These are phyloP conservation scores for Spinus olivaceus DNA, from an alignment of 2,797 vertebrate species.

Conservation along the genomic window DNA sequence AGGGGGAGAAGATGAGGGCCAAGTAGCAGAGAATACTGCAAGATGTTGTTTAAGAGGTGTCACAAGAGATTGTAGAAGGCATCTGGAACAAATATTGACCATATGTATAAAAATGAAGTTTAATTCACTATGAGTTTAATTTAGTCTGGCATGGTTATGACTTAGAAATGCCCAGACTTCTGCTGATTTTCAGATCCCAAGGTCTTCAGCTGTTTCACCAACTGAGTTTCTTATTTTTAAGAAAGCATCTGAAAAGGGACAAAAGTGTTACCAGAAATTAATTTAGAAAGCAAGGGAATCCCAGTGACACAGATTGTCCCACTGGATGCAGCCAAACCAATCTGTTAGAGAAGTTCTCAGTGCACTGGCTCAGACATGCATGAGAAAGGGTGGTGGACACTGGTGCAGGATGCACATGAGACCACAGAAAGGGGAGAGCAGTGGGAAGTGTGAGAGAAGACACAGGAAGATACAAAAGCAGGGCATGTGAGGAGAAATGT, in stretches of 20 bases:
- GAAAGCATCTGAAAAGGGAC: not conserved
- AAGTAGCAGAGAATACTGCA: not conserved
- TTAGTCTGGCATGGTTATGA: conserved; percentile 3
- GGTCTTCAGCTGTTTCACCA: not conserved
- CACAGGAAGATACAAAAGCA: not conserved
- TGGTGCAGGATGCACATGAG: no score
- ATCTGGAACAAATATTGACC: not conserved
- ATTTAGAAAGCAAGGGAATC: not conserved
- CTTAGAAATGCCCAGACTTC: not conserved
- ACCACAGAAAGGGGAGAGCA: not conserved
- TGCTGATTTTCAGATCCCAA: not conserved
- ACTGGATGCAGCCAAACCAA: not conserved
- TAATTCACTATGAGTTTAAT: not conserved
- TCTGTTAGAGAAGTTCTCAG: rapidly evolving
- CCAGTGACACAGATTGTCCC: not conserved
- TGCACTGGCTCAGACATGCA: rapidly evolving
- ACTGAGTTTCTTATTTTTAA: not conserved
- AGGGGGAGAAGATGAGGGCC: not conserved
- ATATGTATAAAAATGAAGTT: not conserved
- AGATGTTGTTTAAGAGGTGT: not conserved
- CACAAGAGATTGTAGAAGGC: conserved; percentile 15
- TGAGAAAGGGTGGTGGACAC: not conserved
- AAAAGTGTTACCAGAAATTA: not conserved
- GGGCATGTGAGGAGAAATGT: not conserved
- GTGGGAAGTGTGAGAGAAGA: not conserved